These are phyloP conservation scores for Rhimphoctona megacephalus DNA, from an alignment of 2,888 invertebrate genomes.

Conservation along the genomic window DNA sequence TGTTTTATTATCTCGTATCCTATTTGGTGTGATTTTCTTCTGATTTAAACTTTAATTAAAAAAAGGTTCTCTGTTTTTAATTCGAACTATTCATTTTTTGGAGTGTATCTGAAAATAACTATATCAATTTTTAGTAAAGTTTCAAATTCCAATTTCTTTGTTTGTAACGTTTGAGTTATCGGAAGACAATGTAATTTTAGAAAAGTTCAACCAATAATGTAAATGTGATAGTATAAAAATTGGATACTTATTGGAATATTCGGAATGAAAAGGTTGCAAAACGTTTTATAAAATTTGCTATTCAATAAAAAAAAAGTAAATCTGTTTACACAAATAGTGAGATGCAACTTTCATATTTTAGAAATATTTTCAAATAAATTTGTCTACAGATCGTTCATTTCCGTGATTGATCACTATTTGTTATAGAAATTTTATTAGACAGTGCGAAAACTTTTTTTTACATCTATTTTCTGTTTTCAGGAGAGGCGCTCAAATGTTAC, in stretches of 20 bases:
- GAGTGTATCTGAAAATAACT: background rate
- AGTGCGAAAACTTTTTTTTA: background rate
- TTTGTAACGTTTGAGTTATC: too few relatives aligned
- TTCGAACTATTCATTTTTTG: background rate
- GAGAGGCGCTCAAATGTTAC: constrained; percentile 30
- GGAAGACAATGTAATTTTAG: background rate
- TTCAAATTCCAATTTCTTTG: background rate
- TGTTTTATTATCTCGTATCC: background rate
- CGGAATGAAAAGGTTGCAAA: too few relatives aligned
- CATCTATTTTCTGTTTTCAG: background rate
- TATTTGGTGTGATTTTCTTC: background rate
- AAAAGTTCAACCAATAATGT: background rate
- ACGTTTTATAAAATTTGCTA: background rate
- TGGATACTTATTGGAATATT: background rate
- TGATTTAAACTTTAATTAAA: background rate
- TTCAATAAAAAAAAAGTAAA: background rate
- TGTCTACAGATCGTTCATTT: background rate
- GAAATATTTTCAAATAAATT: background rate
- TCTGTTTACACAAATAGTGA: background rate
- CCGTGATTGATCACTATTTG: too few relatives aligned
- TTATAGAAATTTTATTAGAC: background rate
- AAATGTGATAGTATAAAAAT: background rate
- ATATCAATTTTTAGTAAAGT: background rate
- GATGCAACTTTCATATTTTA: background rate
- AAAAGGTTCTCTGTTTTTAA: background rate